phyloP scores from a whole-genome alignment of 2,797 vertebrate genomes.

The Amblyraja radiata region DNA sequence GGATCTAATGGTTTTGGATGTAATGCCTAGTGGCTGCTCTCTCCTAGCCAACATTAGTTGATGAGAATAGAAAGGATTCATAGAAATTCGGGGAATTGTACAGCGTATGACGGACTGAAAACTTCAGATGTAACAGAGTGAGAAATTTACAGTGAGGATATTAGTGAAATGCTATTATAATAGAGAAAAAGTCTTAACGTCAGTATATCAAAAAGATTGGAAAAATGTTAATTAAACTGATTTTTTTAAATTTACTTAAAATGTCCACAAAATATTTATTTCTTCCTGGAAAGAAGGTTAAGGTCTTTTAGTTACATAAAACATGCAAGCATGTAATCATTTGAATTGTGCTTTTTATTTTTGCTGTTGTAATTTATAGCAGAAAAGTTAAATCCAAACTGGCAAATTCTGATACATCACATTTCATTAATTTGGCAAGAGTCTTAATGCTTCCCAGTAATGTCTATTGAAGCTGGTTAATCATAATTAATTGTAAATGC shows the following conservation, averaged over 20 bases:
- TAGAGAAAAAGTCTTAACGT: neutral
- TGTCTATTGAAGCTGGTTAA: neutral
- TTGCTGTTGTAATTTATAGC: neutral
- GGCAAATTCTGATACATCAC: neutral
- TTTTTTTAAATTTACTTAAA: neutral
- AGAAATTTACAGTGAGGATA: neutral
- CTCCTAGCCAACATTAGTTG: neutral
- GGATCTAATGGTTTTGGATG: neutral
- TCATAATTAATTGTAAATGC: neutral
- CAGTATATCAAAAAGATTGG: neutral
- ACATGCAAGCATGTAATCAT: constrained; percentile 7
- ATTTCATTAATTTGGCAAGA: neutral
- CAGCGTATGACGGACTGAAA: neutral
- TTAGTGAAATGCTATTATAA: neutral
- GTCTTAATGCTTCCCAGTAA: neutral
- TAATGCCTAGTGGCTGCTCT: neutral
- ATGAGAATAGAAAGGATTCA: neutral
- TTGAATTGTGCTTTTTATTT: neutral
- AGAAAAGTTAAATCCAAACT: neutral
- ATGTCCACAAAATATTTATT: neutral
- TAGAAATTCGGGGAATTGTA: neutral
- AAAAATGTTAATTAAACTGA: neutral
- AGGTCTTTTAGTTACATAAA: neutral
- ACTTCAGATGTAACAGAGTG: neutral
- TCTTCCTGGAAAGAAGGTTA: neutral